A percentile compares a stretch with the other conserved stretches of the same genome.
These are phyloP conservation scores for Monochamus alternatus DNA, from an alignment of 2,888 invertebrate genomes.

Conservation along the genomic window DNA sequence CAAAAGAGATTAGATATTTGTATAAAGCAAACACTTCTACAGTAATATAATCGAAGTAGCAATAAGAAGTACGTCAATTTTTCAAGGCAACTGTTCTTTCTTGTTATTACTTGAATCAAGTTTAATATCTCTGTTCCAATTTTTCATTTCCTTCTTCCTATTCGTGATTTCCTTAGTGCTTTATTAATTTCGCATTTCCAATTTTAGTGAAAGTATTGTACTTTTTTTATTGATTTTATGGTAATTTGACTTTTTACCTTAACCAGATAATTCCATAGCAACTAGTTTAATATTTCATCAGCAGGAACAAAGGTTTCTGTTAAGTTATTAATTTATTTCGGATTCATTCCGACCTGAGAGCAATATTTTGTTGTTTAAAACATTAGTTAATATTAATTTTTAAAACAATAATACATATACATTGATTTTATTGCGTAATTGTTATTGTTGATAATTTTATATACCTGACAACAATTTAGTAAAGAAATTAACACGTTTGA, in stretches of 20 bases:
- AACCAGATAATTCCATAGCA: no score
- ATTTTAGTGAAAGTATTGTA: neutral
- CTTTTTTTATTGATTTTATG: neutral
- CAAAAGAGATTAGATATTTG: no score
- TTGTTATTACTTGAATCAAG: neutral
- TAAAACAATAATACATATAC: neutral
- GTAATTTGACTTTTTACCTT: neutral
- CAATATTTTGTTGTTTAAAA: neutral
- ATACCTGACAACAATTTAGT: no score
- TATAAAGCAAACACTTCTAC: no score
- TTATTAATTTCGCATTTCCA: constrained; percentile 12
- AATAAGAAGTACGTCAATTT: neutral
- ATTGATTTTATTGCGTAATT: neutral
- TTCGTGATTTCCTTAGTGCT: neutral
- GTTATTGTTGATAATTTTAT: neutral
- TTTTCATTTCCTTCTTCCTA: neutral
- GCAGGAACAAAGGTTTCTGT: neutral
- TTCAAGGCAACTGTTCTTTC: neutral
- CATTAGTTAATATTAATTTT: neutral
- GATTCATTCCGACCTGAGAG: neutral
- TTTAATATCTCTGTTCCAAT: constrained; percentile 11
- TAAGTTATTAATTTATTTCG: neutral
- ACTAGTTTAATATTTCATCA: neutral
- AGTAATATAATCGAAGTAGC: neutral
- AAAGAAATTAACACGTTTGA: no score